Percentiles rank a stretch among this genome's conserved stretches.
Conservation (phyloP, 2,113 vertebrate genomes). For the Myrmophylax atrothorax region DNA sequence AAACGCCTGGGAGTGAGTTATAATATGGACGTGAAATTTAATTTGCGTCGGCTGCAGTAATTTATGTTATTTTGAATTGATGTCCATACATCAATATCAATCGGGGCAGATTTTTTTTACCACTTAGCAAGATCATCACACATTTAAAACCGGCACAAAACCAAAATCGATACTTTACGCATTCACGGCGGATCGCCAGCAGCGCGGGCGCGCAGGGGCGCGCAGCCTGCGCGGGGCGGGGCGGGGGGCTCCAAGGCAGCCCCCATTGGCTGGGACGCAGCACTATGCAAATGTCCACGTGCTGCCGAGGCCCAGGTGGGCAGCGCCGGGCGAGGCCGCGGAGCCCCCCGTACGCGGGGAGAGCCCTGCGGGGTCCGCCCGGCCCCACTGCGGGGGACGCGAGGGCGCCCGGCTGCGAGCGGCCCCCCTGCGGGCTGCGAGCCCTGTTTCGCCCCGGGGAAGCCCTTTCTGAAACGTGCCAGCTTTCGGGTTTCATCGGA, state of each 20-base stretch:
- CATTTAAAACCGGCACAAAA: neutral
- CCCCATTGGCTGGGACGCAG: neutral
- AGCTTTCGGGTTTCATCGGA: neutral
- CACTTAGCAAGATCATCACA: constrained; percentile 8
- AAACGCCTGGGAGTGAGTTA: neutral
- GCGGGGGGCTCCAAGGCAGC: neutral
- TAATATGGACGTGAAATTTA: constrained; percentile 35
- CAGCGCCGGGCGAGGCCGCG: neutral
- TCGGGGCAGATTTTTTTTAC: neutral
- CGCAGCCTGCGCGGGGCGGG: neutral
- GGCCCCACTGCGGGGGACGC: neutral
- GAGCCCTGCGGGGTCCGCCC: neutral
- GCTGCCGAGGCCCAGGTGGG: neutral
- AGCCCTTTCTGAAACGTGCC: neutral
- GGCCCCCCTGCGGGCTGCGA: neutral
- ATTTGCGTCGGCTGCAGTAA: constrained; percentile 31
- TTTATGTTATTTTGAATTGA: constrained; percentile 23
- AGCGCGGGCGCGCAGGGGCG: neutral
- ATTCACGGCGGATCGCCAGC: neutral
- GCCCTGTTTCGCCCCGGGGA: neutral
- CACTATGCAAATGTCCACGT: constrained; percentile 36
- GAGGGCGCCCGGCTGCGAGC: neutral
- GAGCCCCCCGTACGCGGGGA: neutral
- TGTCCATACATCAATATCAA: constrained; percentile 14
- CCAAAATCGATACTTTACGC: neutral